These are phyloP conservation scores for Babylonia areolata DNA, from an alignment of 1,140 invertebrate genomes.

Conservation along the genomic window DNA sequence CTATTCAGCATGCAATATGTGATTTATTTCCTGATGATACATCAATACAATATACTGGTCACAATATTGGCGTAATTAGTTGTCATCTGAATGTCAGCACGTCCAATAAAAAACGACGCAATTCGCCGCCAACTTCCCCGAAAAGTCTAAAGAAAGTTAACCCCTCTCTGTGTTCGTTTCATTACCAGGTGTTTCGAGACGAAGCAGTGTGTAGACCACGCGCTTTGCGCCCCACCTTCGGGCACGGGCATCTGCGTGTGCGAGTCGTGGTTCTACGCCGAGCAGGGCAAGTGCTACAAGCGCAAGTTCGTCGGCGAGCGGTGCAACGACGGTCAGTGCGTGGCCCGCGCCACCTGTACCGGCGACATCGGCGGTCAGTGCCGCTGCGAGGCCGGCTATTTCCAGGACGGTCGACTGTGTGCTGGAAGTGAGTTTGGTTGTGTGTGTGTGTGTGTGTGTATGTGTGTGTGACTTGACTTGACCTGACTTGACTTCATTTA, in stretches of 20 bases:
- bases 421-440: constrained; percentile 32
- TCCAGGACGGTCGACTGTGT: constrained; percentile 23
- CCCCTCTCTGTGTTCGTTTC: background rate
- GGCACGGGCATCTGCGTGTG: constrained; percentile 38
- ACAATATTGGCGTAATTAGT: too few relatives aligned
- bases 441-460: background rate
- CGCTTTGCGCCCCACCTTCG: constrained; percentile 27
- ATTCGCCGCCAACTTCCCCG: too few relatives aligned
- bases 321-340: constrained; percentile 38
- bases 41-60: too few relatives aligned
- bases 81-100: too few relatives aligned
- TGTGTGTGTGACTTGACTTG: background rate
- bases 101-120: too few relatives aligned
- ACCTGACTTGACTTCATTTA: too few relatives aligned
- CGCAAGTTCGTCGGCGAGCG: constrained; percentile 28
- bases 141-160: too few relatives aligned
- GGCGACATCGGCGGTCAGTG: constrained; percentile 21
- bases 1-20: too few relatives aligned
- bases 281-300: constrained; percentile 40
- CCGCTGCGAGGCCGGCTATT: constrained; percentile 34
- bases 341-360: constrained; percentile 24
- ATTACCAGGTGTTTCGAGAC: constrained; percentile 22
- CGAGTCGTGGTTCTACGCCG: constrained; percentile 30
- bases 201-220: constrained; percentile 39
- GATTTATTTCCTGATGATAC: too few relatives aligned